Conservation (phyloP, 2,888 invertebrate genomes). For the Drosophila greeni region DNA sequence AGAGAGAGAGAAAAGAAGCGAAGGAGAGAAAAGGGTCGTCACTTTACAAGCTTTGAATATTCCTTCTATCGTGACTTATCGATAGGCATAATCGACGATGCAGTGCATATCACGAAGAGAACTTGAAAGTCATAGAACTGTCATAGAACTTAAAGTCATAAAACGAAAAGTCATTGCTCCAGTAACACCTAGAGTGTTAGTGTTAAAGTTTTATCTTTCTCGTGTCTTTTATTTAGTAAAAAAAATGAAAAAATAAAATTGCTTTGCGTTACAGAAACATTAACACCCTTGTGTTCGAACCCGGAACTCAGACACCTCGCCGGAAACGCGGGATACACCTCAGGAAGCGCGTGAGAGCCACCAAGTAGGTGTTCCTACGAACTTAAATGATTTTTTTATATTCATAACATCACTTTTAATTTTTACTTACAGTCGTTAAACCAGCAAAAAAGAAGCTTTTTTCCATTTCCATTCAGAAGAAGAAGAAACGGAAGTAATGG, state of each 20-base stretch:
- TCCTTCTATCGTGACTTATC: not conserved
- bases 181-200: not conserved
- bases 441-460: conserved; percentile 77
- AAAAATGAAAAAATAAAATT: not conserved
- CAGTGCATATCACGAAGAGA: too few species aligned
- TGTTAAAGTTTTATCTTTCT: not conserved
- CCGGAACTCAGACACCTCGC: conserved; percentile 61
- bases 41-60: too few species aligned
- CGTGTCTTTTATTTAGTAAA: not conserved
- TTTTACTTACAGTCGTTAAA: conserved; percentile 49
- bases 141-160: not conserved
- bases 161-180: too few species aligned
- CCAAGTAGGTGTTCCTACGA: conserved; percentile 53
- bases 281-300: conserved; percentile 77
- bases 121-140: not conserved
- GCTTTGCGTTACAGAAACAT: conserved; percentile 57
- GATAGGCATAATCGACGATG: not conserved
- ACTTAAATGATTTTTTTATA: not conserved
- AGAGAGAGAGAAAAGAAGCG: too few species aligned
- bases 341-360: conserved; percentile 74
- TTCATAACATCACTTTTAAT: not conserved
- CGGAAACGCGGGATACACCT: conserved; percentile 64
- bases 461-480: conserved; percentile 77
- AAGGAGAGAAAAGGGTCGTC: too few species aligned
- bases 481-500: conserved; percentile 73